phyloP scores from a whole-genome alignment of 1,140 invertebrate species.

The Parapsyche elsis region DNA sequence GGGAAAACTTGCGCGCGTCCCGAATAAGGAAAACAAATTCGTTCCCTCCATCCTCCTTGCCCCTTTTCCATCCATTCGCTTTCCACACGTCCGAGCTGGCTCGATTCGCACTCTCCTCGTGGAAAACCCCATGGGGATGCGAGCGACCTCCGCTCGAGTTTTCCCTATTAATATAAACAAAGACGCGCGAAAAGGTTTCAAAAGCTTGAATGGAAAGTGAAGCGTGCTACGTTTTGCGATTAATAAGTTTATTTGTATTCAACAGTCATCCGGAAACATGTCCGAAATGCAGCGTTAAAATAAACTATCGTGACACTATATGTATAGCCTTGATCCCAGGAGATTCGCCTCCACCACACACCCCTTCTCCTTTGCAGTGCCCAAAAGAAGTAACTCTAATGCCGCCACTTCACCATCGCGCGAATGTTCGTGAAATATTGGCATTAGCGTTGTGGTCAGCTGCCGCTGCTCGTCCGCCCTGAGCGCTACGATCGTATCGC shows the following conservation, averaged over 20 bases:
- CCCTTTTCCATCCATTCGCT: background rate
- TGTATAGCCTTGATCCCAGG: too few species aligned
- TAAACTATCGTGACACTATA: too few species aligned
- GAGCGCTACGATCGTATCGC: background rate
- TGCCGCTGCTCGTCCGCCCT: too few species aligned
- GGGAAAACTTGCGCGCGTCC: background rate
- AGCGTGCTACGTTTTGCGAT: background rate
- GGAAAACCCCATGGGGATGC: background rate
- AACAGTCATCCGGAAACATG: too few species aligned
- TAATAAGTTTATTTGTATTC: too few species aligned
- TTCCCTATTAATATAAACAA: slow-evolving; percentile 12
- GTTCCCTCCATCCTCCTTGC: background rate
- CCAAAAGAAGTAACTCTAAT: too few species aligned
- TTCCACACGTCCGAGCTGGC: background rate
- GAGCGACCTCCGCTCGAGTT: background rate
- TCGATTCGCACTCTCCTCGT: background rate
- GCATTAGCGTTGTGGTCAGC: too few species aligned
- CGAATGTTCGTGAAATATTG: too few species aligned
- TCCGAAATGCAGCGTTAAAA: too few species aligned
- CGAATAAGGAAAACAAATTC: slow-evolving; percentile 18
- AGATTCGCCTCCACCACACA: too few species aligned
- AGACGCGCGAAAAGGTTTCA: background rate
- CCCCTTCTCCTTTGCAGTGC: too few species aligned
- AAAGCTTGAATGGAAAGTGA: background rate
- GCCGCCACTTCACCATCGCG: too few species aligned